Conservation (phyloP, 2,797 vertebrate genomes). For the Phyllotis vaccarum region DNA sequence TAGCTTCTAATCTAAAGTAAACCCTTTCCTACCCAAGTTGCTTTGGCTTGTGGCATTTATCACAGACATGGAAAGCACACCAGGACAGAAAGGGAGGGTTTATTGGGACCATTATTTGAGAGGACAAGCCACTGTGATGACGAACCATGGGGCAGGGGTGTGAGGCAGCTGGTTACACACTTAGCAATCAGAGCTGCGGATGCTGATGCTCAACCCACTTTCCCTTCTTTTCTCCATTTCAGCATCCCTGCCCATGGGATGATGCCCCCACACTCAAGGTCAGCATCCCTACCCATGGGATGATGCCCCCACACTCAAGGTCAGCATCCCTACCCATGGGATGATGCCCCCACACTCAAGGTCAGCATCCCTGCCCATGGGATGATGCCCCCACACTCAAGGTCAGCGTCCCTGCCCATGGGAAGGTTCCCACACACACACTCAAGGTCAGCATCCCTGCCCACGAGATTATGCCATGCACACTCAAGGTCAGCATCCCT, state of each 20-base stretch:
- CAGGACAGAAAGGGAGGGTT: neutral
- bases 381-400: neutral
- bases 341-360: neutral
- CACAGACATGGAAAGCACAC: neutral
- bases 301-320: too few relatives aligned
- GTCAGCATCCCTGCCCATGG: too few relatives aligned
- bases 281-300: too few relatives aligned
- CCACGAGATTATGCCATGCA: too few relatives aligned
- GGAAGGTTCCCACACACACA: too few relatives aligned
- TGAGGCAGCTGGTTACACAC: neutral
- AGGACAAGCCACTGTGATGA: neutral
- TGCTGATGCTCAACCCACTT: too few relatives aligned
- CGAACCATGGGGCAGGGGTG: neutral
- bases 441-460: too few relatives aligned
- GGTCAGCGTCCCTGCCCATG: too few relatives aligned
- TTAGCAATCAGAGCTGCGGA: neutral
- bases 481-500: too few relatives aligned
- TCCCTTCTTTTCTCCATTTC: too few relatives aligned
- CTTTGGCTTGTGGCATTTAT: neutral
- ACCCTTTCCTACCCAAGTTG: neutral
- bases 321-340: too few relatives aligned
- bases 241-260: neutral
- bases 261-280: neutral
- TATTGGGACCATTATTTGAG: neutral
- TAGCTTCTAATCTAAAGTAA: neutral